These are phyloP conservation scores for Oscheius sp. DNA, from an alignment of 2,888 invertebrate species.

Conservation along the genomic window DNA sequence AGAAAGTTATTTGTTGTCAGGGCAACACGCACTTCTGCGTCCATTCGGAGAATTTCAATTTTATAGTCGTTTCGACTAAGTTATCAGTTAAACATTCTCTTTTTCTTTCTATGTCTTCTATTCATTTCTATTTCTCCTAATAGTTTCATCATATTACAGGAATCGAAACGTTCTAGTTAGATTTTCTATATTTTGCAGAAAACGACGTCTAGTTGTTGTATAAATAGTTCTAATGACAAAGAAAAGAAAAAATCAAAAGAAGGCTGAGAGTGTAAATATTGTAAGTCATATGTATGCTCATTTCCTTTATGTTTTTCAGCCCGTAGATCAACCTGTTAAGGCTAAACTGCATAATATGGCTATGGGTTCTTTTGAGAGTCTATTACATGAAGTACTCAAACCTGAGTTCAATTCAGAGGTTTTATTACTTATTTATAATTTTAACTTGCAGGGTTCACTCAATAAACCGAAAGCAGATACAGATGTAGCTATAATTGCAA, in stretches of 20 bases:
- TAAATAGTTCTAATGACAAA: slow-evolving; percentile 3
- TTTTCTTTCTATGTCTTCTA: not conserved
- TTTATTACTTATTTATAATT: not conserved
- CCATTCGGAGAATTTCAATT: not conserved
- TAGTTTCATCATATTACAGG: not conserved
- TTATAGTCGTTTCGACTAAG: not conserved
- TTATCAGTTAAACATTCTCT: not conserved
- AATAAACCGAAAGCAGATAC: not conserved
- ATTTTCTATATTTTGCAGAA: too few relatives aligned
- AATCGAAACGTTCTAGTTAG: not conserved
- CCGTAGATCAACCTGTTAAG: slow-evolving; percentile 6
- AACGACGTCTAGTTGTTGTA: too few relatives aligned
- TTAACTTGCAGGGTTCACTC: slow-evolving; percentile 2
- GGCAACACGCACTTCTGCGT: not conserved
- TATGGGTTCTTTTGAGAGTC: not conserved
- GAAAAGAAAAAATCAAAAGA: slow-evolving; percentile 21
- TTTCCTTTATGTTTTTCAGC: slow-evolving; percentile 13
- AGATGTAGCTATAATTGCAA: not conserved
- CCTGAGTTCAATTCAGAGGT: not conserved
- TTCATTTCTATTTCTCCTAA: not conserved
- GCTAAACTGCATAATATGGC: not conserved
- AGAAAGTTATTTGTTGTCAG: too few relatives aligned
- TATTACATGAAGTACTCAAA: slow-evolving; percentile 11
- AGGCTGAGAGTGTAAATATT: slow-evolving; percentile 29
- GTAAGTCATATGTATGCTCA: slow-evolving; percentile 26